Evolutionary conservation across 2,888 invertebrate species (phyloP), one percentile per base, ranked within the genome.

Genomic region (Troides helena): DNA sequence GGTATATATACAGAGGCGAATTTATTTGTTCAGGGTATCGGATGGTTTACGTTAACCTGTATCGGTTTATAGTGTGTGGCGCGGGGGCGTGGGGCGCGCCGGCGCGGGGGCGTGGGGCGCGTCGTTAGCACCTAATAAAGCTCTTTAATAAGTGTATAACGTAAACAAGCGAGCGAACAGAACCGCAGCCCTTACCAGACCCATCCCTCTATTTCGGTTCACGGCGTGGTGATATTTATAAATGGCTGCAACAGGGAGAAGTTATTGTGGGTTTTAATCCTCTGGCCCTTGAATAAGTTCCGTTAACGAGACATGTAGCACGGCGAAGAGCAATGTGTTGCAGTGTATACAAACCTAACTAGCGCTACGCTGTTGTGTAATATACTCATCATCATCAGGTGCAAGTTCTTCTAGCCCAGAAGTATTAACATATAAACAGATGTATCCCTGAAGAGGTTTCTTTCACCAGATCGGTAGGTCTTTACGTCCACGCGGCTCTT

Each of bases 71-170:
- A 65, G 10, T 66, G 62, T 66, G 65, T 66, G 39, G 8, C 39
- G 39, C 39, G 39, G 39, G 8, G 39, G 39, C 39, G 39, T 1
- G 10, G 10, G 39, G 39, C 39, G 39, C 39, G 7, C 8, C 39
- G 39, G 39, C 39, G 7, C 39, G 39, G 30, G 30, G 30, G 70
- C 76, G 77, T 84, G 83, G 74, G 79, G 72, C 81, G 77, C 81
- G 82, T 86, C 85, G 79, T 86, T 85, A 83, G 80, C 87, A 85
- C 85, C 80, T 80, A 78, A 84, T 87, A 85, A 86, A 85, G 72
- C 68, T 59, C 43, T 62, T 66, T 66, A 69, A 65, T 65, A 69
- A 69, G 50, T 60, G 60, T 72, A 67, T 74, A 78, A 75, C 76
- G 81, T 81, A 85, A 84, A 84, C 84, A 83, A 70, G 70, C 75